Conservation (phyloP, 2,797 vertebrate genomes). For the Notolepis coatsorum region DNA sequence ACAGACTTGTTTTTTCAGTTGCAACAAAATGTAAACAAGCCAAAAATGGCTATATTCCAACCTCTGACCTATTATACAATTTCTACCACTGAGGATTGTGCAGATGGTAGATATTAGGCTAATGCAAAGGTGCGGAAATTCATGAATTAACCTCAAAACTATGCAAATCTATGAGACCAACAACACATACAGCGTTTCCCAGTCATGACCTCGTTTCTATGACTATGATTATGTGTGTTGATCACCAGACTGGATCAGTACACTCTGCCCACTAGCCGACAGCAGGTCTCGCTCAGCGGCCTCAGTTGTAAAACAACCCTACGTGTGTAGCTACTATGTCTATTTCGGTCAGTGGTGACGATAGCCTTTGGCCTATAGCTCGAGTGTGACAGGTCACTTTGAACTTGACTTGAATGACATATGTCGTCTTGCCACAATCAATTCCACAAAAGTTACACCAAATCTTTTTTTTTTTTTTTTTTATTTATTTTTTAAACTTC, state of each 20-base stretch:
- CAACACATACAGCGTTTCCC: too few species aligned
- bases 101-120: too few species aligned
- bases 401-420: constrained; percentile 36
- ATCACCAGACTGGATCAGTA: background rate
- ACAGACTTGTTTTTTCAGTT: background rate
- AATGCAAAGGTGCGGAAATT: too few species aligned
- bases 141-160: too few species aligned
- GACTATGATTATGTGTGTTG: background rate
- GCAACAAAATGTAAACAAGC: background rate
- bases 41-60: too few species aligned
- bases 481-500: background rate
- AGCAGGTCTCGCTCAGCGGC: constrained; percentile 28
- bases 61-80: too few species aligned
- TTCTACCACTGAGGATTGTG: too few species aligned
- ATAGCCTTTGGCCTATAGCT: background rate
- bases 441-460: background rate
- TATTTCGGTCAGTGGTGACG: constrained; percentile 30
- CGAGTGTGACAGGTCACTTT: constrained; percentile 40
- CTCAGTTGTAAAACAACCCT: constrained; percentile 15
- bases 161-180: too few species aligned
- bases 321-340: constrained; percentile 4
- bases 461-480: background rate
- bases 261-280: constrained; percentile 4
- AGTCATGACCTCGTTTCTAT: too few species aligned
- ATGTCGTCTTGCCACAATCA: constrained; percentile 47